Percentiles rank a stretch among this genome's conserved stretches.
Conservation (phyloP, 2,113 vertebrate genomes). For the Bungarus multicinctus region DNA sequence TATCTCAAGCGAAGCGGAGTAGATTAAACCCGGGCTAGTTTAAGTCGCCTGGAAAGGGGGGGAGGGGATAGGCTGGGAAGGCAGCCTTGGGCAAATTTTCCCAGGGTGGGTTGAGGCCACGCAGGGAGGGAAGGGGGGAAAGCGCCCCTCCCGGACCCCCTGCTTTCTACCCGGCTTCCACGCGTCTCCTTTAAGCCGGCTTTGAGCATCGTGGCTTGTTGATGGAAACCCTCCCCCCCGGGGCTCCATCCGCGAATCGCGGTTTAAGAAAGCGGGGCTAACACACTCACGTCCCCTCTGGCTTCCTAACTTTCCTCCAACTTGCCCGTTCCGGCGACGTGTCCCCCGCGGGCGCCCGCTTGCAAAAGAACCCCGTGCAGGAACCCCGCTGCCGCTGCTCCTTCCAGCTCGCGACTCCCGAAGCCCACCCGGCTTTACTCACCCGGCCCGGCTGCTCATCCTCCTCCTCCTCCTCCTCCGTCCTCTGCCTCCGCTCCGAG, state of each 20-base stretch:
- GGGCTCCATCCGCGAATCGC: background rate
- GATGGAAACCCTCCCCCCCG: background rate
- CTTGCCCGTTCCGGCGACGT: background rate
- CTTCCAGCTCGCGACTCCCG: background rate
- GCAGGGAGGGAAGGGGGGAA: too few relatives aligned
- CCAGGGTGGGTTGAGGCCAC: background rate
- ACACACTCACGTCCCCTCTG: too few relatives aligned
- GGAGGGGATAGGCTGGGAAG: background rate
- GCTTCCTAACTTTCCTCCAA: background rate
- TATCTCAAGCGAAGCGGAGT: background rate
- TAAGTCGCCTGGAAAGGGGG: too few relatives aligned
- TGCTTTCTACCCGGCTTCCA: background rate
- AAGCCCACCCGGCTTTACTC: background rate
- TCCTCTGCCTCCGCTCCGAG: background rate
- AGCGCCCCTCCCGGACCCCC: background rate
- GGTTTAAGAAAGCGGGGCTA: background rate
- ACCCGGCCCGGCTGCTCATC: background rate
- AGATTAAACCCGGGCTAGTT: background rate
- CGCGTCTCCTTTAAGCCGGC: background rate
- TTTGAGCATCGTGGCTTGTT: background rate
- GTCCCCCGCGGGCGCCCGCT: background rate
- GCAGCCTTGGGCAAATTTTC: background rate
- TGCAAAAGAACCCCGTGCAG: background rate
- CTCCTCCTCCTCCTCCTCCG: background rate
- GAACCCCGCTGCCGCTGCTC: background rate